Conservation (phyloP, 2,113 vertebrate genomes). For the Mormyrus iriodes region DNA sequence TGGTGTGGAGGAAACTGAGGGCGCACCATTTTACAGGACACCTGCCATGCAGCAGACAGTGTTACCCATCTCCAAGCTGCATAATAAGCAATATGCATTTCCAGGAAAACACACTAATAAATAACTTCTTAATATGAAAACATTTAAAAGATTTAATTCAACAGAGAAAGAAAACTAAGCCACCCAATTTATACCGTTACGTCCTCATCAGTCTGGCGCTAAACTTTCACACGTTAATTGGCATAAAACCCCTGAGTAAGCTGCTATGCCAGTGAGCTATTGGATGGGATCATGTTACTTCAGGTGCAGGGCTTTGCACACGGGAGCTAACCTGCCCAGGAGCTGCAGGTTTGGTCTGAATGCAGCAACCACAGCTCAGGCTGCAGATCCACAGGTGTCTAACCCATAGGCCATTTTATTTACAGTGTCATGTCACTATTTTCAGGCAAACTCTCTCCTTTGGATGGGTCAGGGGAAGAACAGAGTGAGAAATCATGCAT, state of each 20-base stretch:
- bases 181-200: conserved; percentile 44
- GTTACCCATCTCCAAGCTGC: background rate
- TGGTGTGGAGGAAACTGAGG: background rate
- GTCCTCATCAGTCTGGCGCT: conserved; percentile 49
- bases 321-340: background rate
- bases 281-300: background rate
- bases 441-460: conserved; percentile 9
- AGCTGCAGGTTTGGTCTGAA: background rate
- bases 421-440: background rate
- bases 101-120: conserved; percentile 27
- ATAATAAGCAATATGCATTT: background rate
- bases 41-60: background rate
- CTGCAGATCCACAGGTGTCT: background rate
- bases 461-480: conserved; percentile 61
- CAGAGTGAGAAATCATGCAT: conserved; percentile 65
- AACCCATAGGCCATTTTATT: background rate
- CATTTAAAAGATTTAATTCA: background rate
- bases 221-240: conserved; percentile 45
- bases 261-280: conserved; percentile 16
- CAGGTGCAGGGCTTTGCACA: background rate
- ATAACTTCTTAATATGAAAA: conserved; percentile 12
- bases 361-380: background rate
- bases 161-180: conserved; percentile 25
- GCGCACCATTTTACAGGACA: background rate
- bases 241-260: conserved; percentile 71